Base-by-base conservation (phyloP, 2,797 vertebrate genomes). In the Siniperca undulata region DNA sequence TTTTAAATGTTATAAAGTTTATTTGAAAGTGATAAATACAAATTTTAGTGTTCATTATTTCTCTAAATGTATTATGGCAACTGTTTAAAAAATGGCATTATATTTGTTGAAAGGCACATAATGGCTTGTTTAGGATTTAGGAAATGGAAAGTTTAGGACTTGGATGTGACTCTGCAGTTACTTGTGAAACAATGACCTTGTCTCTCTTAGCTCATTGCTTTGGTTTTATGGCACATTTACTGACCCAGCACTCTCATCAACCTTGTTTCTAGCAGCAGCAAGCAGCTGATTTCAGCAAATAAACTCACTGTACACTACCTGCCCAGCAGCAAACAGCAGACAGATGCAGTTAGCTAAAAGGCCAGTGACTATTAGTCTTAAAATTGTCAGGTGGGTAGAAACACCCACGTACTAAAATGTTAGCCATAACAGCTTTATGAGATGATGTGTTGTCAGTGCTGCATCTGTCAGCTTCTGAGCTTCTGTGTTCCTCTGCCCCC, bases 401-500 rank as follows among this genome's bases (percentile, higher is more conserved):
- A 56, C 9, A 46, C 16, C 20, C 38, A 55, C 16, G 24, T 1
- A 8, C 8, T 59, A 17, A 60, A 56, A 53, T 38, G 1, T 73
- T 13, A n/a, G 9, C 24, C 17, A 30, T 36, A 60, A 30, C 13
- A 50, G 40, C 20, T 20, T 24, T 3, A 6, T n/a, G 4, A 40
- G 38, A 36, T 60, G 20, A 36, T 36, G 22, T 61, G 16, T 17
- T 68, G 46, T n/a, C 20, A 27, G 22, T 42, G 27, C 22, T 19
- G 27, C 12, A 16, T 60, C 38, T 38, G 12, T 66, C 66, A 77
- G 30, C 27, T 20, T 13, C 44, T 59, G 22, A 58, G 16, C 22
- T 3, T 42, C 14, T 64, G 56, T 78, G 44, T 9, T 60, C n/a
- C n/a, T 20, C 82, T 72, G 77, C 62, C 77, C 48, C 70, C 79